Conservation (phyloP, 1,140 invertebrate species). For the Lordiphosa clarofinis region DNA sequence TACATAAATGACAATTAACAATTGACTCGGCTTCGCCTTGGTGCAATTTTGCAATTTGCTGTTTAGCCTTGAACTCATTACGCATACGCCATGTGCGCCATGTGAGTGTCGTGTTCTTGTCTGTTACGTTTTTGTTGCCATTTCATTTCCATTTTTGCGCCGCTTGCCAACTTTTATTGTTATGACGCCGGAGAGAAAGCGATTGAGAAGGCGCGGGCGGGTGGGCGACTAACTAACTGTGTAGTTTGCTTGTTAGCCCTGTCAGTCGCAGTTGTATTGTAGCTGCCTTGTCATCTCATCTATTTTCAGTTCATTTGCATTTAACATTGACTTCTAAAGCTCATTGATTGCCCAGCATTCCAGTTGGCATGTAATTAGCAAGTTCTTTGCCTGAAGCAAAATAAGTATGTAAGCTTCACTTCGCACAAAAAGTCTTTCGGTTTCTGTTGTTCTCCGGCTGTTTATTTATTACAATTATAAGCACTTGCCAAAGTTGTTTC, state of each 20-base stretch:
- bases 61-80: slow-evolving; percentile 66
- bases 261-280: not conserved
- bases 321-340: slow-evolving; percentile 47
- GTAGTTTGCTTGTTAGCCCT: slow-evolving; percentile 39
- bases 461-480: slow-evolving; percentile 55
- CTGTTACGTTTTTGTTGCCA: slow-evolving; percentile 24
- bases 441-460: slow-evolving; percentile 20
- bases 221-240: slow-evolving; percentile 46
- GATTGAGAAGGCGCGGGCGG: not conserved
- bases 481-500: slow-evolving; percentile 42
- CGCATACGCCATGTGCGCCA: slow-evolving; percentile 49
- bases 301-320: slow-evolving; percentile 55
- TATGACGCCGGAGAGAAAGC: slow-evolving; percentile 45
- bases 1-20: slow-evolving; percentile 52
- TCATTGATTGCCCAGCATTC: slow-evolving; percentile 40
- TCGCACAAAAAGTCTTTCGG: not conserved
- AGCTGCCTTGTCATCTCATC: not conserved
- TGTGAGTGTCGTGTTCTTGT: slow-evolving; percentile 6
- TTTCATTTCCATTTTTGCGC: slow-evolving; percentile 60
- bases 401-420: not conserved
- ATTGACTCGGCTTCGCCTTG: slow-evolving; percentile 48
- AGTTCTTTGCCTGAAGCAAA: slow-evolving; percentile 23
- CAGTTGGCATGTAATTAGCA: slow-evolving; percentile 1
- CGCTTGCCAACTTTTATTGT: slow-evolving; percentile 64
- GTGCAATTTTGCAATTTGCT: slow-evolving; percentile 38